These are phyloP conservation scores for Gila robusta DNA, from an alignment of 2,797 vertebrate species.

Conservation along the genomic window DNA sequence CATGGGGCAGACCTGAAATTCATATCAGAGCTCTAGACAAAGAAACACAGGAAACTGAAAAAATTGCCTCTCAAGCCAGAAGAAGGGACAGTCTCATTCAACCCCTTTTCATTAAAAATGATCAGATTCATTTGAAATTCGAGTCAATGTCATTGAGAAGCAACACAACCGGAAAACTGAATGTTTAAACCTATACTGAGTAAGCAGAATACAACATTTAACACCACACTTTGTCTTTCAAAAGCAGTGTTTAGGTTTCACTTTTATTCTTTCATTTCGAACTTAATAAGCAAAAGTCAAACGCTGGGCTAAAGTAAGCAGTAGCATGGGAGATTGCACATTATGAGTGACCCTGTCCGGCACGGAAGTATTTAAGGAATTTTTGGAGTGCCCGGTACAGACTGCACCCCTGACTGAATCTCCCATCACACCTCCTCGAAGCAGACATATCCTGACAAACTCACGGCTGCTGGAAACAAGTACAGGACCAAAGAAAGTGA, in stretches of 20 bases:
- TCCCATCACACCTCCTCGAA: conserved; percentile 42
- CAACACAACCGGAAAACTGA: background rate
- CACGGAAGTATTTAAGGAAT: conserved; percentile 78
- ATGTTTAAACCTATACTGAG: background rate
- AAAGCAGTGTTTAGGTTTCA: too few species aligned
- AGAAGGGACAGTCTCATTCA: background rate
- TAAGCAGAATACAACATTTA: background rate
- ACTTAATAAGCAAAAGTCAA: background rate
- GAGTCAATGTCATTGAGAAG: background rate
- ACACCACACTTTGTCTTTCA: background rate
- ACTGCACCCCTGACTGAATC: conserved; percentile 67
- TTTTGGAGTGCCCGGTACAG: conserved; percentile 70
- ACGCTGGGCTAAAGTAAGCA: background rate
- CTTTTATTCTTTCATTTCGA: too few species aligned
- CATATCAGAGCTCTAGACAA: conserved; percentile 7
- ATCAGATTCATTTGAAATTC: background rate
- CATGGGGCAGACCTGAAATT: background rate
- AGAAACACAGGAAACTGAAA: background rate
- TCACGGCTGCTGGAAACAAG: conserved; percentile 19
- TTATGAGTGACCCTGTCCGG: conserved; percentile 34
- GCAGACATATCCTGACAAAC: conserved; percentile 35
- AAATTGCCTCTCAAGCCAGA: background rate
- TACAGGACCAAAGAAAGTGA: conserved; percentile 6
- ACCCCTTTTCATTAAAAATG: background rate
- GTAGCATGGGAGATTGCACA: conserved; percentile 26